phyloP scores from a whole-genome alignment of 2,888 invertebrate genomes.

The Cephus pygmeus region DNA sequence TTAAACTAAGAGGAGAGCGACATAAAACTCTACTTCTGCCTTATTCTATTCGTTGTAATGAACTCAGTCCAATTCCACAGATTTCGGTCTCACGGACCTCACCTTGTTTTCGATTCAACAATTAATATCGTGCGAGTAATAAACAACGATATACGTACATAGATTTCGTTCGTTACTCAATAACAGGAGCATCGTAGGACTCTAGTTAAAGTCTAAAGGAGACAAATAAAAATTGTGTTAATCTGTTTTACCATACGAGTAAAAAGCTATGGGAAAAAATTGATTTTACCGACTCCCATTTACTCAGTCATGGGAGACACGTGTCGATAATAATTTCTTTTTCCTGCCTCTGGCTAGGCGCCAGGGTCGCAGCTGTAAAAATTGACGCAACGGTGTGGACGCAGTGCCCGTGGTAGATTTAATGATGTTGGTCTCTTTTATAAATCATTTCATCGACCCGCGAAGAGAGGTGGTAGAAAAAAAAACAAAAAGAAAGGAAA shows the following conservation, averaged over 20 bases:
- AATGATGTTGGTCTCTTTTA: not conserved
- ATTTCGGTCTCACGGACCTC: no score
- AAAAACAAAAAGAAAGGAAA: not conserved
- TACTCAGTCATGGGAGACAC: not conserved
- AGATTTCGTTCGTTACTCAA: not conserved
- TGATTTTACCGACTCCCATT: not conserved
- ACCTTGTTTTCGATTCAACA: not conserved
- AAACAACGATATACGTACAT: not conserved
- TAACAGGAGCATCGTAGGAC: not conserved
- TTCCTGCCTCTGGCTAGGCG: not conserved
- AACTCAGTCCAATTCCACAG: no score
- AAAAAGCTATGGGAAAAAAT: not conserved
- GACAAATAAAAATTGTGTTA: not conserved
- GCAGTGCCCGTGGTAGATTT: not conserved
- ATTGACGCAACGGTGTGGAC: not conserved
- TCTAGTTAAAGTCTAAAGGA: not conserved
- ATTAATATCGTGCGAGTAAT: not conserved
- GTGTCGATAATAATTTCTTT: not conserved
- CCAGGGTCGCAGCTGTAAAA: not conserved
- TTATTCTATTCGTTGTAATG: no score
- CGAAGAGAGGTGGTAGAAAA: not conserved
- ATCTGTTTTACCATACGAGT: no score
- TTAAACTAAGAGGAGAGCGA: no score
- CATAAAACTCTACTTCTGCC: no score
- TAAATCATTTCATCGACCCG: not conserved